Evolutionary conservation across 2,113 vertebrate genomes (phyloP).

Genomic region (Ammospiza caudacuta): DNA sequence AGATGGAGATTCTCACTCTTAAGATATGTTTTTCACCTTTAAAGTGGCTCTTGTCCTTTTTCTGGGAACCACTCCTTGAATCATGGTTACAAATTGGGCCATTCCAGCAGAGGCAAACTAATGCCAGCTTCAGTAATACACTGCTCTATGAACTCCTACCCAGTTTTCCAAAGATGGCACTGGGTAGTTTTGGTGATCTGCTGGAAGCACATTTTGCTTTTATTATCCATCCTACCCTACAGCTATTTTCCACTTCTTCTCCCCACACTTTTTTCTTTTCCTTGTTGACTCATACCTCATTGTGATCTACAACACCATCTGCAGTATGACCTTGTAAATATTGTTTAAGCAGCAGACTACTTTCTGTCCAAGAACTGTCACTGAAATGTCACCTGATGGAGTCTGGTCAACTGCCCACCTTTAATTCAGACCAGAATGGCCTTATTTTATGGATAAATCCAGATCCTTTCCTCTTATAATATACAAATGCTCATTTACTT

Average conservation of each 20-base stretch:
- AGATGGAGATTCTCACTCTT: not conserved
- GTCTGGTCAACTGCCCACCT: not conserved
- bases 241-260: not conserved
- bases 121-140: not conserved
- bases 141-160: not conserved
- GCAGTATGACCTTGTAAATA: not conserved
- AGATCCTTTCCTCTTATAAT: not conserved
- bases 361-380: not conserved
- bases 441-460: not conserved
- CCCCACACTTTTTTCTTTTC: not conserved
- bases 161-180: not conserved
- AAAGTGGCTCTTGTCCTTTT: not conserved
- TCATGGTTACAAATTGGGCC: fast-evolving
- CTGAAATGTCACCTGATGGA: not conserved
- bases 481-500: not conserved
- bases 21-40: not conserved
- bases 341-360: not conserved
- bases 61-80: not conserved
- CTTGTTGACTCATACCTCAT: not conserved
- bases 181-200: not conserved
- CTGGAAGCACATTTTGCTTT: not conserved
- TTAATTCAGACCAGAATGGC: not conserved
- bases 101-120: not conserved
- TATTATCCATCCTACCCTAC: not conserved
- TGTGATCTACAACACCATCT: not conserved